Evolutionary conservation across 2,888 invertebrate genomes (phyloP).

Genomic region (Dolomedes plantarius): DNA sequence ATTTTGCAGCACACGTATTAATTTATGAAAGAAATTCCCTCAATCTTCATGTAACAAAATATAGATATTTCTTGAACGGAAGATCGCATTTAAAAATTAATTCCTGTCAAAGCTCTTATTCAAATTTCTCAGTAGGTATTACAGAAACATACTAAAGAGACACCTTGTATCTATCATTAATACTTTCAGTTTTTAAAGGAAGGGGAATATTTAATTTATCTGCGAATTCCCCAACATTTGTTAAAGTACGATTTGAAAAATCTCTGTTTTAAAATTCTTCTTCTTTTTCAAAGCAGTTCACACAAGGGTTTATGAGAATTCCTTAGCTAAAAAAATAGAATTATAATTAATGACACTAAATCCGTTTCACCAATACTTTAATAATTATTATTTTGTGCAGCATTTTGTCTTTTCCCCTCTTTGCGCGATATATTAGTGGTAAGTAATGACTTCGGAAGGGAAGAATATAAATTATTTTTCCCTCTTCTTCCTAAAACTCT

Average conservation of each 20-base stretch:
- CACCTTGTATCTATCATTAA: not conserved
- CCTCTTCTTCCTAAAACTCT: not conserved
- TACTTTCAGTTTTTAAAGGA: not conserved
- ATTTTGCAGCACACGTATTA: too few relatives aligned
- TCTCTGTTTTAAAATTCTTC: not conserved
- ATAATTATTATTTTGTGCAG: constrained; percentile 14
- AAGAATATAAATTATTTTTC: constrained; percentile 14
- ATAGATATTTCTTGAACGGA: too few relatives aligned
- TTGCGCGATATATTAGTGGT: not conserved
- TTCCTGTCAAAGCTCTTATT: too few relatives aligned
- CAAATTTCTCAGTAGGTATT: too few relatives aligned
- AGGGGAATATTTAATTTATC: not conserved
- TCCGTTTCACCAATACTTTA: not conserved
- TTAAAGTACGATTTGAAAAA: not conserved
- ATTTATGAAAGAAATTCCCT: too few relatives aligned
- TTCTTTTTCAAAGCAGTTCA: not conserved
- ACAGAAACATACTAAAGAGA: too few relatives aligned
- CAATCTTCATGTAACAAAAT: too few relatives aligned
- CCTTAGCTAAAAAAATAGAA: not conserved
- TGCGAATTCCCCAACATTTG: not conserved
- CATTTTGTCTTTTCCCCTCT: not conserved
- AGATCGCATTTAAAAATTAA: too few relatives aligned
- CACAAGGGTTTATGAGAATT: not conserved
- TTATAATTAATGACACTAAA: not conserved
- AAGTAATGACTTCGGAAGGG: constrained; percentile 11